Evolutionary conservation across 2,888 invertebrate genomes (phyloP).

Genomic region (Flexamia atlantica): DNA sequence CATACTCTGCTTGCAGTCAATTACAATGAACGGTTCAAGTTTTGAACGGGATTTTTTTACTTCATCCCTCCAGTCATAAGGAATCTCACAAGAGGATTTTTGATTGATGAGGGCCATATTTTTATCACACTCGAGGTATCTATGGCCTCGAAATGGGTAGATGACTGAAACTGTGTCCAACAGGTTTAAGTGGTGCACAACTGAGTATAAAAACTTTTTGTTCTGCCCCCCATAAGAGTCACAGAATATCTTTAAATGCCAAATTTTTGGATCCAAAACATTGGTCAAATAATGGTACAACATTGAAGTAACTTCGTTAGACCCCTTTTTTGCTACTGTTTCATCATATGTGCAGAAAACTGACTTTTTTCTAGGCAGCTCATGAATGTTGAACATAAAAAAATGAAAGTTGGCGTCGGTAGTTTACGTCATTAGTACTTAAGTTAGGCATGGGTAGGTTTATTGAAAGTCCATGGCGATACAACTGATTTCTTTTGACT

Average conservation of each 20-base stretch:
- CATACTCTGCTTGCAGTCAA: constrained; percentile 58
- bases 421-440: constrained; percentile 64
- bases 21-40: constrained; percentile 59
- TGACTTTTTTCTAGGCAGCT: constrained; percentile 61
- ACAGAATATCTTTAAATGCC: constrained; percentile 66
- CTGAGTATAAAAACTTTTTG: constrained; percentile 52
- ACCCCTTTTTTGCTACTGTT: constrained; percentile 67
- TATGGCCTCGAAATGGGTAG: constrained; percentile 59
- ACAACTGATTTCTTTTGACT: constrained; percentile 57
- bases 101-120: constrained; percentile 61
- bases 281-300: constrained; percentile 66
- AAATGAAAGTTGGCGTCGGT: constrained; percentile 61
- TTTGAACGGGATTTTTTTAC: constrained; percentile 58
- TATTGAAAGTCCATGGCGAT: constrained; percentile 65
- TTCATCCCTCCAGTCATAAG: constrained; percentile 59
- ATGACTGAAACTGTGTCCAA: not conserved
- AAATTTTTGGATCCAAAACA: constrained; percentile 60
- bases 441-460: constrained; percentile 65
- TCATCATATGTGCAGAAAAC: constrained; percentile 68
- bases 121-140: constrained; percentile 58
- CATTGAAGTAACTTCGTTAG: constrained; percentile 65
- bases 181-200: too few relatives aligned
- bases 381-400: constrained; percentile 64
- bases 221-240: constrained; percentile 68
- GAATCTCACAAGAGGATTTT: constrained; percentile 57